Conservation (phyloP, 2,113 vertebrate species). For the Bos taurus region DNA sequence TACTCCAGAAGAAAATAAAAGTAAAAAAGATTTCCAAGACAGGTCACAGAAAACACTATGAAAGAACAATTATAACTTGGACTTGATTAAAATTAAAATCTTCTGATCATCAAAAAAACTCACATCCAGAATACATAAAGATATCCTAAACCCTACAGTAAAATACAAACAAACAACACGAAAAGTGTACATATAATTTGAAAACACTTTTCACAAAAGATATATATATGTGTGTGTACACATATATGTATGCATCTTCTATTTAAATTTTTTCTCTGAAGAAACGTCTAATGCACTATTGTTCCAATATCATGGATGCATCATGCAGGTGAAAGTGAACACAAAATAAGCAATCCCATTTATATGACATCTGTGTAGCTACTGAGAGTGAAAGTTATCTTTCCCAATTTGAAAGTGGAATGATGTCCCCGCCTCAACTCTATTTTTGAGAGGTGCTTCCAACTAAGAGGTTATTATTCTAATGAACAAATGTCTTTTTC, state of each 20-base stretch:
- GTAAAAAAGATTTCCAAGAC: not conserved
- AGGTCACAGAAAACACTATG: not conserved
- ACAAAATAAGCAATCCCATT: not conserved
- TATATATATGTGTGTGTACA: not conserved
- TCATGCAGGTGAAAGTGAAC: not conserved
- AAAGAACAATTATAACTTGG: not conserved
- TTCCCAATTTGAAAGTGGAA: not conserved
- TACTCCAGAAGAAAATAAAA: not conserved
- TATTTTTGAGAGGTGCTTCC: not conserved
- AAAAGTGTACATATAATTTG: not conserved
- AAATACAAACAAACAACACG: not conserved
- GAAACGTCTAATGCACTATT: not conserved
- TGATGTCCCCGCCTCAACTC: not conserved
- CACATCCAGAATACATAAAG: not conserved
- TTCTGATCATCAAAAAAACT: not conserved
- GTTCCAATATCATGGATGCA: not conserved
- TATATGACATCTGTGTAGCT: not conserved
- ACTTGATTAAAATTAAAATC: not conserved
- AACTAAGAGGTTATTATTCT: not conserved
- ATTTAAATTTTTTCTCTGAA: not conserved
- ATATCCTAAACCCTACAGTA: not conserved
- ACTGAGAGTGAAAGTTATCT: not conserved
- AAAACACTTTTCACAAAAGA: not conserved
- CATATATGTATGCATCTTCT: not conserved
- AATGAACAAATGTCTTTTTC: not conserved